Percentiles rank a stretch among this genome's conserved stretches.
phyloP scores from a whole-genome alignment of 2,888 invertebrate species.

The Andrena bicolor region DNA sequence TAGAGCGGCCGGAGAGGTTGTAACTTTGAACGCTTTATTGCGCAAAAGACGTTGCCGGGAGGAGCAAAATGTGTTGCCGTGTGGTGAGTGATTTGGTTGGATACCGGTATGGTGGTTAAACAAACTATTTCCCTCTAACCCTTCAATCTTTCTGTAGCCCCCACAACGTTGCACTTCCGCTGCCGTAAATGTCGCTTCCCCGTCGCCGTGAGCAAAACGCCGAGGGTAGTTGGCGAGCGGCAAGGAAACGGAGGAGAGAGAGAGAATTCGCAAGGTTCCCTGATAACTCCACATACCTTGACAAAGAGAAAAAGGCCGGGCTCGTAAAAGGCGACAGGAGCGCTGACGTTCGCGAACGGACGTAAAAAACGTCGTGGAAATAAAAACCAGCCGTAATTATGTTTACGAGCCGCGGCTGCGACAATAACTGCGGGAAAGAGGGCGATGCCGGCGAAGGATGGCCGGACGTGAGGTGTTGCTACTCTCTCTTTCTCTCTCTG shows the following conservation, averaged over 20 bases:
- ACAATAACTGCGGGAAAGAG: slow-evolving; percentile 74
- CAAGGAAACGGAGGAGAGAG: neutral
- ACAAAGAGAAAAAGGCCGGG: slow-evolving; percentile 69
- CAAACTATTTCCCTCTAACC: neutral
- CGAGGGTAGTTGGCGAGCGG: neutral
- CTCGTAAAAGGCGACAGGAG: slow-evolving; percentile 78
- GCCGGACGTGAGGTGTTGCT: slow-evolving; percentile 26
- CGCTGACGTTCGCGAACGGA: slow-evolving; percentile 55
- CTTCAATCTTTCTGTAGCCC: neutral
- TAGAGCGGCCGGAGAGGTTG: neutral
- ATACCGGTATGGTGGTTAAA: neutral
- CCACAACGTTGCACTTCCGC: neutral
- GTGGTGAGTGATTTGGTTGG: neutral
- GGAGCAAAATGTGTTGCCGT: neutral
- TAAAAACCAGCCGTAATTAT: slow-evolving; percentile 77
- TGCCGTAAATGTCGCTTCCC: slow-evolving; percentile 11
- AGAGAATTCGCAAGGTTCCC: slow-evolving; percentile 30
- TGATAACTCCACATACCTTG: slow-evolving; percentile 76
- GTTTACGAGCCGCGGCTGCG: slow-evolving; percentile 77
- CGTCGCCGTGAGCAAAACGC: neutral
- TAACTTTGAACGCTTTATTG: slow-evolving; percentile 28
- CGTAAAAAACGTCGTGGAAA: slow-evolving; percentile 59
- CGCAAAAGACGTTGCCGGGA: neutral
- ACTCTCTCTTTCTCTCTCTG: slow-evolving; percentile 9
- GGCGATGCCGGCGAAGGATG: slow-evolving; percentile 56